These are phyloP conservation scores for Drosophila melanica DNA, from an alignment of 1,140 invertebrate species.

Conservation along the genomic window DNA sequence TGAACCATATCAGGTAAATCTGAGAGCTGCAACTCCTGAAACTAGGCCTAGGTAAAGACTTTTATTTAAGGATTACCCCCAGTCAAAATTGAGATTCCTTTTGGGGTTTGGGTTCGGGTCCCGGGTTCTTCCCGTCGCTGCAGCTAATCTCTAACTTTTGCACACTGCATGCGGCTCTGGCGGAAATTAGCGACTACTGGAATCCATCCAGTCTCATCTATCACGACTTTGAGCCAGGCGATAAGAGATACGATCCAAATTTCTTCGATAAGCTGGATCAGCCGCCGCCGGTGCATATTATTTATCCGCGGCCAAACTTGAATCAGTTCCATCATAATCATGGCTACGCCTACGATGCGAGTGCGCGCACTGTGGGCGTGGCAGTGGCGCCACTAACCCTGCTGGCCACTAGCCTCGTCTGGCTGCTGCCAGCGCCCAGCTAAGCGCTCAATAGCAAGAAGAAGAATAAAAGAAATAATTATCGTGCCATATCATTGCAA, in stretches of 20 bases:
- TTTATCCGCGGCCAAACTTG: conserved; percentile 85
- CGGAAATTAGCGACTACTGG: conserved; percentile 59
- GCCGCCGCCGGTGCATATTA: conserved; percentile 88
- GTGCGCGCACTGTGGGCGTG: conserved; percentile 30
- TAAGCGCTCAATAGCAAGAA: conserved; percentile 30
- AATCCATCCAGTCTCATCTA: conserved; percentile 76
- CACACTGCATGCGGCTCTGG: conserved; percentile 13
- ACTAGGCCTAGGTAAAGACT: too few relatives aligned
- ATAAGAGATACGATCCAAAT: conserved; percentile 85
- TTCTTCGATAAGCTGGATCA: conserved; percentile 87
- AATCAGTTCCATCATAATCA: conserved; percentile 42
- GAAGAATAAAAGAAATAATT: conserved; percentile 28
- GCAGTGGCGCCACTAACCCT: conserved; percentile 14
- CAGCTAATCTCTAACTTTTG: not conserved
- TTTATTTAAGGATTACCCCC: too few relatives aligned
- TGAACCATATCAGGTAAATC: too few relatives aligned
- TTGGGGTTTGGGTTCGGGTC: too few relatives aligned
- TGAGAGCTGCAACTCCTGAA: too few relatives aligned
- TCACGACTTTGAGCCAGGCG: conserved; percentile 77
- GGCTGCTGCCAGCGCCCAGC: conserved; percentile 59
- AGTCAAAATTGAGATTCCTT: too few relatives aligned
- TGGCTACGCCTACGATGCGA: conserved; percentile 14
- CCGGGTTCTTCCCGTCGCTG: not conserved
- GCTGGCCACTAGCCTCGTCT: conserved; percentile 32
- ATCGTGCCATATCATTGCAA: conserved; percentile 81